These are phyloP conservation scores for Oryzias sinensis DNA, from an alignment of 2,797 vertebrate genomes.

Conservation along the genomic window DNA sequence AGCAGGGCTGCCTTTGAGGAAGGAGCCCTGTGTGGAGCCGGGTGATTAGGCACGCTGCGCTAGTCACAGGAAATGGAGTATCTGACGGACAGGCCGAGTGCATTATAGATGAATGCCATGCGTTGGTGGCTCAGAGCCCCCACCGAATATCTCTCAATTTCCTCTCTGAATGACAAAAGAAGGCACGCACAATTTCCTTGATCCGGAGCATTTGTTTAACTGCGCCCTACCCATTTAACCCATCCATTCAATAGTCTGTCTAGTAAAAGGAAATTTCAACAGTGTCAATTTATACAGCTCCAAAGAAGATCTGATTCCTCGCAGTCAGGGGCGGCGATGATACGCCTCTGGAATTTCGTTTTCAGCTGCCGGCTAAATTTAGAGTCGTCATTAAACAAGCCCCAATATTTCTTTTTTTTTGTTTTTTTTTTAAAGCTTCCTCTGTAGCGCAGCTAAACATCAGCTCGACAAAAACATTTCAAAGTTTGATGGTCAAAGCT, in stretches of 20 bases:
- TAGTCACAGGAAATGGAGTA: conserved; percentile 84
- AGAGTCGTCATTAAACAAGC: conserved; percentile 36
- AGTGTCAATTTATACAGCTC: conserved; percentile 72
- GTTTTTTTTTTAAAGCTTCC: neutral
- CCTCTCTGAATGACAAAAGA: conserved; percentile 74
- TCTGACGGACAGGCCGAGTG: conserved; percentile 80
- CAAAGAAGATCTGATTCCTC: conserved; percentile 55
- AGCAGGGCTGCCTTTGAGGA: conserved; percentile 43
- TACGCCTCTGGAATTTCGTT: conserved; percentile 52
- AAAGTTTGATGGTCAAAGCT: conserved; percentile 48
- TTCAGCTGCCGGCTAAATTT: conserved; percentile 34
- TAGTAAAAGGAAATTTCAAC: conserved; percentile 73
- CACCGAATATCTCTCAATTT: conserved; percentile 73
- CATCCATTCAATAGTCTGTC: conserved; percentile 67
- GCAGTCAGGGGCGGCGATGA: conserved; percentile 38
- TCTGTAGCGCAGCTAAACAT: conserved; percentile 1
- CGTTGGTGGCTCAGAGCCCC: conserved; percentile 54
- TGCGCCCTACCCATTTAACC: conserved; percentile 75
- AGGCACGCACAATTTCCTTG: conserved; percentile 77
- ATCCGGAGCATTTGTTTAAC: conserved; percentile 78
- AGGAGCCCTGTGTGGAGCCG: conserved; percentile 50
- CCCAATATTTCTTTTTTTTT: conserved; percentile 22
- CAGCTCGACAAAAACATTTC: conserved; percentile 26
- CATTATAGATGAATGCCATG: conserved; percentile 79
- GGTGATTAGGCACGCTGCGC: conserved; percentile 85